Base-by-base conservation (phyloP, 1,140 invertebrate species). In the Lutraria rhynchaena region DNA sequence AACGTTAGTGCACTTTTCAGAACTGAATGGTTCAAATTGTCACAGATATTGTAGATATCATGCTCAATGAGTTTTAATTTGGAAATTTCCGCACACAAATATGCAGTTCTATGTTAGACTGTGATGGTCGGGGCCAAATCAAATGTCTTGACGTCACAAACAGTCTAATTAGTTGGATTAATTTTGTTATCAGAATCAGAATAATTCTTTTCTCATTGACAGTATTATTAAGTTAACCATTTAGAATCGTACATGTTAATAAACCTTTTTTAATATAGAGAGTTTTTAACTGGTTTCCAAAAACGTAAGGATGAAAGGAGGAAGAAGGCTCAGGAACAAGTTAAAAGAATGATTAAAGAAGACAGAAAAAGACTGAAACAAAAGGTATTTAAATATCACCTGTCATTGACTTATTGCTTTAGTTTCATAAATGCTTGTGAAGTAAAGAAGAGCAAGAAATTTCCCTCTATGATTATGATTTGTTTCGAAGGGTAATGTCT, bases 251-350 rank as follows among this genome's bases (percentile, higher is more conserved):
- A n/a, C 19, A 46, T 46, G 44, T 15, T 41, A 22, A 24, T 60
- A 31, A 58, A 71, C 24, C 35, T 58, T 35, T 58, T 17, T 57
- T 80, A 7, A 7, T 85, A 37, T 24, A 87, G 86, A 33, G 86
- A 86, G 22, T 87, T 77, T 60, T 80, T 87, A 44, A 86, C 85
- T 35, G 86, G 86, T 1, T 87, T 87, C 70, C 77, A 75, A 31
- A 87, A 87, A 75, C 86, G 86, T 63, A 86, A 85, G 70, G 84
- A 87, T 82, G 85, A 86, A 60, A 78, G 86, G 55, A 83, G 82
- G 27, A 83, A 84, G 57, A 86, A 82, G 69, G 86, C 84, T 17
- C 74, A 82, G 55, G 85, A 87, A 27, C 74, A 78, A 35, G 63
- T 76, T 24, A 31, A 73, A 55, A 37, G 22, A 46, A 78, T 69